Base-by-base conservation (phyloP, 2,113 vertebrate species). In the Anoplopoma fimbria region DNA sequence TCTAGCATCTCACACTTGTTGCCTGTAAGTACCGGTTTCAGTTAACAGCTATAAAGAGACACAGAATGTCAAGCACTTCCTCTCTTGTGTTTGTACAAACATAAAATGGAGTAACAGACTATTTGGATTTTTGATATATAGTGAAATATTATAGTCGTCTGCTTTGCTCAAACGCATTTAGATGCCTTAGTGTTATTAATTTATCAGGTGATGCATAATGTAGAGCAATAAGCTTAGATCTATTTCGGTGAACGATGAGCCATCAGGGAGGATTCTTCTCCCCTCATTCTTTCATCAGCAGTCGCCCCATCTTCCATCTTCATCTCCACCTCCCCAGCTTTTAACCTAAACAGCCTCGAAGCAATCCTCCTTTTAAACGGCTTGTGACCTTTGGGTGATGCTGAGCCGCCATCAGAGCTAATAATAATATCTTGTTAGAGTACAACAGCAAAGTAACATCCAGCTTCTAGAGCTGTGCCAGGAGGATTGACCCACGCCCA, bases 351-450 rank as follows among this genome's bases (percentile, higher is more conserved):
- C 53, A 68, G 75, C 75, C 82, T 77, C 49, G 34, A 31, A 82
- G 72, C 78, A 53, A 82, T 74, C 68, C 25, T 76, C 17, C 25
- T 60, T 89, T 77, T 61, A 81, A 88, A 88, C 0, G 25, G 25
- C 73, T 65, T 53, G 60, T 87, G 91, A 90, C 89, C 83, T 92
- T 90, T 89, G 55, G 60, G 62, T 72, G 74, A 69, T 81, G 79
- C 73, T 77, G 73, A 81, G 75, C 61, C 10, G 23, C 87, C 77
- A 85, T 79, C 57, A 87, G 13, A 86, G 69, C 60, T 92, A 89
- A 87, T 69, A 88, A 90, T 92, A 89, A 86, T 69, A 78, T 90
- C 68, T 83, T 62, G 82, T 93, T 89, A 84, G 61, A 79, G 77
- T 82, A 84, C 75, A 86, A 85, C 53, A 57, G 75, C 70, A 47